Percentiles rank a stretch among this genome's conserved stretches.
phyloP scores from a whole-genome alignment of 2,113 vertebrate genomes.

The Psilopogon haemacephalus region DNA sequence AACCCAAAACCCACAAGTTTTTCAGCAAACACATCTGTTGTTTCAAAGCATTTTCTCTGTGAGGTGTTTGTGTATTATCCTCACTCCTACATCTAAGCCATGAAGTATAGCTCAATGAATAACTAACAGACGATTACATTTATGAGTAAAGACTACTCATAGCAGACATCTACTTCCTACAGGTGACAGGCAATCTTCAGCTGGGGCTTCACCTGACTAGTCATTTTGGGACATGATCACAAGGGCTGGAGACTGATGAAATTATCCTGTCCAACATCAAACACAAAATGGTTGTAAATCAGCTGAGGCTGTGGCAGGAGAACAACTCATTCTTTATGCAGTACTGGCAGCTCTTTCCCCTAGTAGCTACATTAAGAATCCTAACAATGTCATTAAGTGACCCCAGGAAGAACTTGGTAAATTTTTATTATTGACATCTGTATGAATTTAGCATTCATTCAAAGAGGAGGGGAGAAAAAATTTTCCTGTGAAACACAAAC shows the following conservation, averaged over 20 bases:
- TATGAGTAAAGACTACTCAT: slow-evolving; percentile 80
- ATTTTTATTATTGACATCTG: slow-evolving; percentile 53
- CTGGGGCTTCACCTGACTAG: slow-evolving; percentile 88
- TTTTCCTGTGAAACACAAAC: slow-evolving; percentile 38
- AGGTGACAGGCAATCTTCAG: slow-evolving; percentile 86
- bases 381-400: slow-evolving; percentile 82
- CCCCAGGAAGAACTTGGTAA: slow-evolving; percentile 62
- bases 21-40: not conserved
- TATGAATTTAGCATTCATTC: slow-evolving; percentile 57
- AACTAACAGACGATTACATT: slow-evolving; percentile 84
- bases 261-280: slow-evolving; percentile 95
- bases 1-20: not conserved
- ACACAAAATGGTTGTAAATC: slow-evolving; percentile 91
- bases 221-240: slow-evolving; percentile 93
- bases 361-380: slow-evolving; percentile 78
- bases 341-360: slow-evolving; percentile 73
- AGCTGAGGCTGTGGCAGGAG: slow-evolving; percentile 79
- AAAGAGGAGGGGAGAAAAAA: not conserved
- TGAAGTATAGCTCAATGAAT: slow-evolving; percentile 79
- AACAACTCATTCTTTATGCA: slow-evolving; percentile 82
- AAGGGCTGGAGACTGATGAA: slow-evolving; percentile 88
- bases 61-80: slow-evolving; percentile 64
- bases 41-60: slow-evolving; percentile 61
- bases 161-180: slow-evolving; percentile 88
- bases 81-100: slow-evolving; percentile 58